phyloP scores from a whole-genome alignment of 2,888 invertebrate genomes.

The Rosalia funebris region DNA sequence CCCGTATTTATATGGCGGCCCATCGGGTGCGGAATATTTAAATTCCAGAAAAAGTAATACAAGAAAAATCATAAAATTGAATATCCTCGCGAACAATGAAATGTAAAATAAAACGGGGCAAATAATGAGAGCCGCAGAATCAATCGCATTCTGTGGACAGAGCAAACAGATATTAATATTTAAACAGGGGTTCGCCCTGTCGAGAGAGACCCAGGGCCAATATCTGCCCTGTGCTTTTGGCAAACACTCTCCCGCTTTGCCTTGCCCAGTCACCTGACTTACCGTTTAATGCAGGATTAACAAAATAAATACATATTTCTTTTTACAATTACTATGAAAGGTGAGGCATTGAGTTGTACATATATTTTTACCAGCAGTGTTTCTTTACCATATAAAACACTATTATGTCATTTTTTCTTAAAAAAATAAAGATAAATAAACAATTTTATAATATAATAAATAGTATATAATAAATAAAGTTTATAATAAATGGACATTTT shows the following conservation, averaged over 20 bases:
- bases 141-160: constrained; percentile 56
- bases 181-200: constrained; percentile 41
- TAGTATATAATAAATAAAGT: no score
- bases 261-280: constrained; percentile 3
- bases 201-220: constrained; percentile 22
- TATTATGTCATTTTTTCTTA: no score
- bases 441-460: no score
- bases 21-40: constrained; percentile 22
- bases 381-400: no score
- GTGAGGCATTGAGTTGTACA: no score
- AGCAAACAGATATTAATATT: constrained; percentile 55
- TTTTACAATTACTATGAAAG: no score
- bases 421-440: no score
- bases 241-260: constrained; percentile 14
- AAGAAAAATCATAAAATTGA: constrained; percentile 47
- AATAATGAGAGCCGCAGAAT: constrained; percentile 55
- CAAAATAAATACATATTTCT: not conserved
- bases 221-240: constrained; percentile 21
- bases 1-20: constrained; percentile 12
- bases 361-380: no score
- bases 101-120: constrained; percentile 53
- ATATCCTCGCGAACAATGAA: constrained; percentile 49
- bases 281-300: not conserved
- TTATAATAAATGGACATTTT: no score
- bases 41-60: constrained; percentile 40